phyloP scores from a whole-genome alignment of 1,140 invertebrate genomes.

The Magallana ariakensis region DNA sequence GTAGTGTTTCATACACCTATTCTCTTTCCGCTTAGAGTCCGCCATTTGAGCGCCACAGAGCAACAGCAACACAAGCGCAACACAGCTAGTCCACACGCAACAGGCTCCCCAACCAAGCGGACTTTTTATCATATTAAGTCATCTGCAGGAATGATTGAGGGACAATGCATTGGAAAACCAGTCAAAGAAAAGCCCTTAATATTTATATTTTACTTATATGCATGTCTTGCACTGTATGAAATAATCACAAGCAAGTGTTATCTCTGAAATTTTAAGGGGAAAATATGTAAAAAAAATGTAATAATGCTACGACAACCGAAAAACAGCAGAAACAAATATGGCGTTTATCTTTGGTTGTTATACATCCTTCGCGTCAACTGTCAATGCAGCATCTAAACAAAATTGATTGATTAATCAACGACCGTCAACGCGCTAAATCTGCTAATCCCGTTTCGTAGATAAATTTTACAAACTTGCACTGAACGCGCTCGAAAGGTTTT shows the following conservation, averaged over 20 bases:
- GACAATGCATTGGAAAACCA: no score
- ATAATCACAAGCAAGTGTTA: no score
- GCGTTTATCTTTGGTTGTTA: neutral
- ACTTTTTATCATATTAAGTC: constrained; percentile 35
- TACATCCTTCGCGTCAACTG: neutral
- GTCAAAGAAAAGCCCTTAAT: no score
- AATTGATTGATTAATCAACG: constrained; percentile 21
- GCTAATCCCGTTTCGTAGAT: constrained; percentile 6
- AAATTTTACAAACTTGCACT: constrained; percentile 32
- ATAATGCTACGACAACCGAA: no score
- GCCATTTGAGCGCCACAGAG: constrained; percentile 13
- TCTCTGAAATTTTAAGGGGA: no score
- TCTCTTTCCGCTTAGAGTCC: constrained; percentile 58
- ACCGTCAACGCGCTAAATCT: constrained; percentile 2
- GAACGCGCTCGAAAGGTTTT: constrained; percentile 30
- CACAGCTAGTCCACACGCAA: no score
- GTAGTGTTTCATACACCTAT: constrained; percentile 69
- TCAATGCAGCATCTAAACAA: constrained; percentile 21
- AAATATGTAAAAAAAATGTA: no score
- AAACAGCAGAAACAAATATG: no score
- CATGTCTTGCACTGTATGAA: no score
- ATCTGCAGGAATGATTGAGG: neutral
- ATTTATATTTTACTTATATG: no score
- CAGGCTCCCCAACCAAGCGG: neutral
- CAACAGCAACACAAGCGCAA: constrained; percentile 32